phyloP scores from a whole-genome alignment of 2,797 vertebrate species.

The Thripadectes ignobilis region DNA sequence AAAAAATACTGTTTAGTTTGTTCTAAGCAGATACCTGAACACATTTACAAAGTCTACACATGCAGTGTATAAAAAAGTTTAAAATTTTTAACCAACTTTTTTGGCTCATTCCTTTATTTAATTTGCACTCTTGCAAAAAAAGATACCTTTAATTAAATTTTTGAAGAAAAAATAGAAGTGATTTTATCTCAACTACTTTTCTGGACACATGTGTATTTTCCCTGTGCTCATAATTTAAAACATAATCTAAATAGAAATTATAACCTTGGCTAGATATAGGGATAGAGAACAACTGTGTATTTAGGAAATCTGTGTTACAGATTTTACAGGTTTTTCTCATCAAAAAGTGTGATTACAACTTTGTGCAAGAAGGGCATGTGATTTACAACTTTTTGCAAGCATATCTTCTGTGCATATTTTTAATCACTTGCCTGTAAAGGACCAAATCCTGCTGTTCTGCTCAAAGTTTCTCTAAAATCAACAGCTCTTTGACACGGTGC shows the following conservation, averaged over 20 bases:
- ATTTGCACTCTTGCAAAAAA: not conserved
- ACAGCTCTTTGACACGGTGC: not conserved
- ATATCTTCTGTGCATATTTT: not conserved
- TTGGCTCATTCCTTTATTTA: not conserved
- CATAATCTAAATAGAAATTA: not conserved
- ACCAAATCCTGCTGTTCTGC: not conserved
- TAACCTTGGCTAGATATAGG: not conserved
- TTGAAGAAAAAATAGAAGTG: not conserved
- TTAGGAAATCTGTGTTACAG: not conserved
- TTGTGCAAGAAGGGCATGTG: not conserved
- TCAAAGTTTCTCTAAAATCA: not conserved
- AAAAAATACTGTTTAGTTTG: not conserved
- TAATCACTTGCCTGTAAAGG: not conserved
- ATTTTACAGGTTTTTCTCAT: not conserved
- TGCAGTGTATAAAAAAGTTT: not conserved
- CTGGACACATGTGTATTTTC: not conserved
- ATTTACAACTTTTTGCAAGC: constrained; percentile 5
- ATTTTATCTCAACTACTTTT: not conserved
- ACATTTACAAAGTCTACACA: not conserved
- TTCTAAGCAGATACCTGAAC: not conserved
- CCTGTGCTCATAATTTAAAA: not conserved
- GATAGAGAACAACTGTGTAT: not conserved
- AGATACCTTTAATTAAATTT: not conserved
- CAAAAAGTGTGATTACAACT: not conserved
- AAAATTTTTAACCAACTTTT: not conserved